phyloP scores from a whole-genome alignment of 2,797 vertebrate species.

The Danio aesculapii region DNA sequence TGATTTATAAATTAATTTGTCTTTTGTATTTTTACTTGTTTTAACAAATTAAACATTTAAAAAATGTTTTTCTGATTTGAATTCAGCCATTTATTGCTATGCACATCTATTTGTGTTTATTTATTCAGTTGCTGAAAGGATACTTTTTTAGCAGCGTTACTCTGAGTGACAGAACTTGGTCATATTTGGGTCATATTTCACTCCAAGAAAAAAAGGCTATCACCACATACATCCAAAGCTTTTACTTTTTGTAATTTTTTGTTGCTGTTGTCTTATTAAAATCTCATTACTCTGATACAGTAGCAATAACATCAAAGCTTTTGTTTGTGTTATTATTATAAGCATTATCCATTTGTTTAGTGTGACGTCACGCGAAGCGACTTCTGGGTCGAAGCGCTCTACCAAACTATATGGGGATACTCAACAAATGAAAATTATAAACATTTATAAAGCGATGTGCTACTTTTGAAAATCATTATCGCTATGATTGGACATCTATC shows the following conservation, averaged over 20 bases:
- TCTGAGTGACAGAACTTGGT: neutral
- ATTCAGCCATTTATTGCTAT: neutral
- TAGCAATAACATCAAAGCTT: neutral
- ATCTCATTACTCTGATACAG: neutral
- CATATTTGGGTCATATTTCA: slow-evolving; percentile 10
- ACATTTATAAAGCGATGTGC: too few relatives aligned
- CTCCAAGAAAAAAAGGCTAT: neutral
- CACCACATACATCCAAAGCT: neutral
- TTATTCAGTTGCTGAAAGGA: slow-evolving; percentile 18
- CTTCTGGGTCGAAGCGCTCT: too few relatives aligned
- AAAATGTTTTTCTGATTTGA: neutral
- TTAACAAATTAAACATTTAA: neutral
- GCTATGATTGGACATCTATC: too few relatives aligned
- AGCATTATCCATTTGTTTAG: neutral
- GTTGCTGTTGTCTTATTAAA: neutral
- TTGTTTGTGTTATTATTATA: neutral
- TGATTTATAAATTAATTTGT: neutral
- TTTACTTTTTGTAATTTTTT: neutral
- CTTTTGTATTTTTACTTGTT: neutral
- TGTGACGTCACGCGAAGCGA: too few relatives aligned
- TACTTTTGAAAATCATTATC: too few relatives aligned
- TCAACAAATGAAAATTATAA: too few relatives aligned
- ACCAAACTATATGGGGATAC: too few relatives aligned
- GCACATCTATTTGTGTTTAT: neutral
- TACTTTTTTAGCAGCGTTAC: neutral